Conservation (phyloP, 2,888 invertebrate species). For the Dasysyrphus albostriatus region DNA sequence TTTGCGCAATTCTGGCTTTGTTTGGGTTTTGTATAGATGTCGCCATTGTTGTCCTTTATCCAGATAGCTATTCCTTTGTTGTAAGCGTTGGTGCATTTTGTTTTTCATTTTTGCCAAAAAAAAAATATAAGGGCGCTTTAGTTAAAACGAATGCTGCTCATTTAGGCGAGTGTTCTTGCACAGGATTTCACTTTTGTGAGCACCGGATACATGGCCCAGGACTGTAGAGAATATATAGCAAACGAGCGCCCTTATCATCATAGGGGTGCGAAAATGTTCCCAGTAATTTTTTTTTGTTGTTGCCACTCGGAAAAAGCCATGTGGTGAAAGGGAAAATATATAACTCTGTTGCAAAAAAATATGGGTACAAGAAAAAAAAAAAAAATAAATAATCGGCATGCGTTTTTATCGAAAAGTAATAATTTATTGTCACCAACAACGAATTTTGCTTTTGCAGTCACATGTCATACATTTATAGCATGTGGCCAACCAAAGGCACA, state of each 20-base stretch:
- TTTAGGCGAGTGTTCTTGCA: conserved; percentile 61
- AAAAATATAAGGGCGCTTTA: conserved; percentile 44
- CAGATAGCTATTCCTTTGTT: conserved; percentile 71
- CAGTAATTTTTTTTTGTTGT: conserved; percentile 37
- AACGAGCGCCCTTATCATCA: conserved; percentile 47
- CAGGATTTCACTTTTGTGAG: conserved; percentile 25
- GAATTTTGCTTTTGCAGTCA: conserved; percentile 55
- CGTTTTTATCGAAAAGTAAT: conserved; percentile 73
- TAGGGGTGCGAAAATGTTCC: conserved; percentile 67
- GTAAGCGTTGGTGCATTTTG: conserved; percentile 46
- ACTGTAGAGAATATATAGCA: conserved; percentile 1
- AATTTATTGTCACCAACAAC: conserved; percentile 64
- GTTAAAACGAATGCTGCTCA: conserved; percentile 56
- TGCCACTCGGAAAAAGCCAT: conserved; percentile 54
- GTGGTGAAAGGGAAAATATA: conserved; percentile 47
- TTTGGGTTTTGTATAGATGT: conserved; percentile 42
- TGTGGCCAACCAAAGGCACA: conserved; percentile 54
- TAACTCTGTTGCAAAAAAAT: conserved; percentile 29
- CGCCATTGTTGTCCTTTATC: conserved; percentile 72
- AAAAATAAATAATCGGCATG: conserved; percentile 61
- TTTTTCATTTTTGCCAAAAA: conserved; percentile 45
- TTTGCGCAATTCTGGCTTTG: conserved; percentile 39
- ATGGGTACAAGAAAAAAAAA: conserved; percentile 17
- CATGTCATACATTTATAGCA: conserved; percentile 65
- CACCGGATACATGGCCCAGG: conserved; percentile 47